Conservation (phyloP, 2,113 vertebrate genomes). For the Rhipidura dahli region DNA sequence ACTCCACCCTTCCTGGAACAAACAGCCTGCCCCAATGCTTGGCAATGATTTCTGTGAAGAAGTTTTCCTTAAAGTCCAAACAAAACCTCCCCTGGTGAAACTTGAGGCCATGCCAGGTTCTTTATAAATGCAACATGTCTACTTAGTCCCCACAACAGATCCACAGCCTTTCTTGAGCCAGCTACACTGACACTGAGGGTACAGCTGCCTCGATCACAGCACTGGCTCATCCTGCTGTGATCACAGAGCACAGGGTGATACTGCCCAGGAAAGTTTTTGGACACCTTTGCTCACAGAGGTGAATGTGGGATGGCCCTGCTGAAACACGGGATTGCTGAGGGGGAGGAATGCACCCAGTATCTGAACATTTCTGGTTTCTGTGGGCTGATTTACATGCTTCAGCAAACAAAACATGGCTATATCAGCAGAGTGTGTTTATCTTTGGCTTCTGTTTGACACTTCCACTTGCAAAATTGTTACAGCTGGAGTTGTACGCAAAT, state of each 20-base stretch:
- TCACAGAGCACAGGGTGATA: neutral
- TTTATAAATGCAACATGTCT: neutral
- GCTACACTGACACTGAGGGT: rapidly evolving
- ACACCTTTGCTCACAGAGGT: neutral
- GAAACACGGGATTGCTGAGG: neutral
- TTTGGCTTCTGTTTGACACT: slow-evolving; percentile 50
- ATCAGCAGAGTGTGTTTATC: slow-evolving; percentile 41
- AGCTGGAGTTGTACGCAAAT: slow-evolving; percentile 46
- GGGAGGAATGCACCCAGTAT: neutral
- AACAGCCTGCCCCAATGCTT: neutral
- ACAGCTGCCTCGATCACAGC: neutral
- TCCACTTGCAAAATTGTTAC: slow-evolving; percentile 54
- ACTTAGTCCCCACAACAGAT: rapidly evolving
- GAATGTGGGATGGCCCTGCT: rapidly evolving
- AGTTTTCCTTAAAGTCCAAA: neutral
- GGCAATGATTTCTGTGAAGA: neutral
- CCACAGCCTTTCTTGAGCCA: neutral
- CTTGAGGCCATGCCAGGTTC: neutral
- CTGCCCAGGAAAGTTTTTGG: neutral
- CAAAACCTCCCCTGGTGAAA: neutral
- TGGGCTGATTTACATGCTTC: neutral
- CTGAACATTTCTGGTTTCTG: neutral
- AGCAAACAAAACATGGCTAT: neutral
- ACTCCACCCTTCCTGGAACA: neutral
- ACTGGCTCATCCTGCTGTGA: neutral